Conservation (phyloP, 1,140 invertebrate species). For the Diorhabda carinulata region DNA sequence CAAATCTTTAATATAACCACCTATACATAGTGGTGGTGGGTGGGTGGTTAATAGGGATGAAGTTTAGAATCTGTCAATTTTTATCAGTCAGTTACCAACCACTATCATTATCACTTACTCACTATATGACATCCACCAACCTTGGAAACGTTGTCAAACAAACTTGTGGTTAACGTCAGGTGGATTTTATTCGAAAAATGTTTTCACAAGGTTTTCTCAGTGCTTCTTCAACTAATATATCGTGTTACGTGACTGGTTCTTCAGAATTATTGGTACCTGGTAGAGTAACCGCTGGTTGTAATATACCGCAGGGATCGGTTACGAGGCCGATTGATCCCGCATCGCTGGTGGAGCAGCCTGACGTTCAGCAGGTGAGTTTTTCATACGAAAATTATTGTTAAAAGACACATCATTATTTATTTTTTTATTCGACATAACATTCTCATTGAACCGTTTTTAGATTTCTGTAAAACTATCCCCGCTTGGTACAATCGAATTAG, state of each 20-base stretch:
- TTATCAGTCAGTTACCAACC: neutral
- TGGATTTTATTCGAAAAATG: constrained; percentile 15
- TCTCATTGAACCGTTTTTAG: constrained; percentile 21
- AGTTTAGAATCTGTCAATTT: neutral
- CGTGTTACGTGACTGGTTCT: constrained; percentile 30
- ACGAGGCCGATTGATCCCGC: constrained; percentile 36
- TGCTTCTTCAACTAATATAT: constrained; percentile 16
- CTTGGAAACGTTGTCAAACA: neutral
- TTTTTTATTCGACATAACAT: neutral
- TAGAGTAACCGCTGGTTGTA: constrained; percentile 36
- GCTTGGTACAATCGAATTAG: constrained; percentile 36
- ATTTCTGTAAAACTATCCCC: constrained; percentile 35
- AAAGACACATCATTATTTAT: neutral
- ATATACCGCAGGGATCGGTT: constrained; percentile 41
- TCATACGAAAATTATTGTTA: neutral
- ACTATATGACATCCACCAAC: constrained; percentile 10
- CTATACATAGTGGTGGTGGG: constrained; percentile 23
- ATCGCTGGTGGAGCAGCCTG: constrained; percentile 36
- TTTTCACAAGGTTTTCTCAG: constrained; percentile 11
- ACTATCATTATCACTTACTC: neutral
- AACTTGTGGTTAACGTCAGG: neutral
- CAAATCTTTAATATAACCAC: constrained; percentile 25
- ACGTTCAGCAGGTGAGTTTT: constrained; percentile 40
- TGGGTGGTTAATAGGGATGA: constrained; percentile 21
- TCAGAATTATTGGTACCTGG: constrained; percentile 41